Conservation (phyloP, 2,888 invertebrate species). For the Acanthosepion lycidas region DNA sequence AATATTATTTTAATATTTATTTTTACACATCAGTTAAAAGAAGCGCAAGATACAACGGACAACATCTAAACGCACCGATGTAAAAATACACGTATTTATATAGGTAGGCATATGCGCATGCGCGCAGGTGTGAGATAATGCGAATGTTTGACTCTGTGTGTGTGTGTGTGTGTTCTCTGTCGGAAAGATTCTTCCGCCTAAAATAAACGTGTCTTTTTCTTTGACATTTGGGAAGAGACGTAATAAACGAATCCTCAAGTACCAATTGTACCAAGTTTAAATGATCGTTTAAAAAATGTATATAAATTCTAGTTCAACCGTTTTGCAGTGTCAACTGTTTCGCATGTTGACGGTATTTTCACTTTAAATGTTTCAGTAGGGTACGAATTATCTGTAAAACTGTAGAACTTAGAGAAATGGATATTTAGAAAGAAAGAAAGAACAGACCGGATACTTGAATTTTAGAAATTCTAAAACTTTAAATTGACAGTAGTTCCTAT, state of each 20-base stretch:
- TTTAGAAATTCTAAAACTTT: background rate
- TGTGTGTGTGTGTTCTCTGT: too few relatives aligned
- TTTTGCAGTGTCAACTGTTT: too few relatives aligned
- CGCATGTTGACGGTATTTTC: background rate
- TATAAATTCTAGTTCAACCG: too few relatives aligned
- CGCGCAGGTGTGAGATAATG: background rate
- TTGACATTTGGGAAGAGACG: too few relatives aligned
- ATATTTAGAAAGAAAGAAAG: background rate
- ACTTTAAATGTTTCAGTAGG: background rate
- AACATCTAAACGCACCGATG: background rate
- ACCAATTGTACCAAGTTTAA: too few relatives aligned
- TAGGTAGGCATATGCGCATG: background rate
- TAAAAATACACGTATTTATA: background rate
- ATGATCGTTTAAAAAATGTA: too few relatives aligned
- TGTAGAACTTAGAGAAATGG: background rate
- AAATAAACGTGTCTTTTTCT: too few relatives aligned
- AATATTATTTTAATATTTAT: background rate
- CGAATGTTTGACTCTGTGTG: too few relatives aligned
- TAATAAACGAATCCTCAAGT: too few relatives aligned
- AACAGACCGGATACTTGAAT: background rate
- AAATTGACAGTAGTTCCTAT: background rate
- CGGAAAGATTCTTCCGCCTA: too few relatives aligned
- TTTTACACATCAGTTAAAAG: background rate
- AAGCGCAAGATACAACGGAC: background rate
- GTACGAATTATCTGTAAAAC: background rate